Percentiles rank a stretch among this genome's conserved stretches.
Evolutionary conservation across 2,113 vertebrate species (phyloP).

Genomic region (Prolemur simus): DNA sequence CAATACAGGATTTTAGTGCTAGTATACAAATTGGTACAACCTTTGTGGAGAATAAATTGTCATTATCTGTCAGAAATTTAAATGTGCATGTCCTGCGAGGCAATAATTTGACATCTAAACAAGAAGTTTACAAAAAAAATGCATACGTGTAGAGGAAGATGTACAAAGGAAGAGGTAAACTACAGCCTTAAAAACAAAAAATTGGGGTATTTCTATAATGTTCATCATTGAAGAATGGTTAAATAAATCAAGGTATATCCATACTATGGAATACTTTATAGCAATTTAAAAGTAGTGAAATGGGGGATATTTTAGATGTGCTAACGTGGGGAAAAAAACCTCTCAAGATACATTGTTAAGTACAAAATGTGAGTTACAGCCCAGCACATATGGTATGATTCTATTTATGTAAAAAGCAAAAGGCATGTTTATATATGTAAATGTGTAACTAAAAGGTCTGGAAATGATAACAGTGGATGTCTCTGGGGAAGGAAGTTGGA

Average conservation of each 20-base stretch:
- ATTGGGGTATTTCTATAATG: background rate
- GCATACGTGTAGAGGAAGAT: background rate
- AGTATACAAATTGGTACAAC: background rate
- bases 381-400: background rate
- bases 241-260: background rate
- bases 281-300: background rate
- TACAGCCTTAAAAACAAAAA: background rate
- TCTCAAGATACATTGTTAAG: background rate
- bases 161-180: background rate
- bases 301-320: background rate
- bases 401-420: background rate
- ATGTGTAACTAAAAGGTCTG: background rate
- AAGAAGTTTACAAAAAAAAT: background rate
- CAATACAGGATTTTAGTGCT: background rate
- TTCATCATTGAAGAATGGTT: background rate
- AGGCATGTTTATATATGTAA: background rate
- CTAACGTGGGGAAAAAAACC: background rate
- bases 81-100: background rate
- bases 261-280: background rate
- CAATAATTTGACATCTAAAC: background rate
- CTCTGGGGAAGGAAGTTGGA: slow-evolving; percentile 5
- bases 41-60: background rate
- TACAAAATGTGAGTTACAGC: background rate
- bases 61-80: background rate
- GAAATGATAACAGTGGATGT: background rate